Evolutionary conservation across 2,888 invertebrate genomes (phyloP).

Genomic region (Agonopterix heracliana): DNA sequence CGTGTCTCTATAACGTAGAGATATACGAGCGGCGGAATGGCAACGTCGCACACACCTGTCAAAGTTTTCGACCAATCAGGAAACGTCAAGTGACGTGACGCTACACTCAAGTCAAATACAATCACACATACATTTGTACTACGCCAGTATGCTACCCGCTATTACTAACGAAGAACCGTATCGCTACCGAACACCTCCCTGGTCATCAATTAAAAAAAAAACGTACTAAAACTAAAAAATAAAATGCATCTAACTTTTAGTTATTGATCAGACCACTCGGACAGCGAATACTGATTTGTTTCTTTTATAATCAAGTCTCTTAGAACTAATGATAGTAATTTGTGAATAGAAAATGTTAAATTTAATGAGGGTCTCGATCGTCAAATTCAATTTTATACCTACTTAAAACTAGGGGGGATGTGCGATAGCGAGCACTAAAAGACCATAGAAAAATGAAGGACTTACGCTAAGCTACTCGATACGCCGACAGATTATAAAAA

Average conservation of each 20-base stretch:
- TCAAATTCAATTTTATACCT: slow-evolving; percentile 32
- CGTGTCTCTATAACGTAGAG: too few species aligned
- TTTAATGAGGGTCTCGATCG: slow-evolving; percentile 26
- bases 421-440: slow-evolving; percentile 34
- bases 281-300: slow-evolving; percentile 46
- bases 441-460: slow-evolving; percentile 33
- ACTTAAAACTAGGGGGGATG: slow-evolving; percentile 56
- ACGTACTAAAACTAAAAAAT: slow-evolving; percentile 44
- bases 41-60: too few species aligned
- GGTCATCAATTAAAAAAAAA: slow-evolving; percentile 30
- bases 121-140: slow-evolving; percentile 68
- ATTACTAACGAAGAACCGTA: slow-evolving; percentile 29
- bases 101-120: slow-evolving; percentile 30
- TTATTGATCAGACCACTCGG: slow-evolving; percentile 40
- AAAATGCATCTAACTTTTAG: slow-evolving; percentile 50
- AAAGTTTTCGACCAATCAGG: neutral
- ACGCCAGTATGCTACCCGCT: slow-evolving; percentile 65
- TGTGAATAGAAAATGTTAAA: slow-evolving; percentile 25
- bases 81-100: slow-evolving; percentile 20
- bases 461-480: slow-evolving; percentile 48
- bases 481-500: slow-evolving; percentile 13
- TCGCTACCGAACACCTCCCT: slow-evolving; percentile 48
- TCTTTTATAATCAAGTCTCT: slow-evolving; percentile 22
- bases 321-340: slow-evolving; percentile 36
- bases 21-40: too few species aligned